Evolutionary conservation across 2,888 invertebrate genomes (phyloP), one percentile per base, ranked within the genome.

Genomic region (Meloe dianella): DNA sequence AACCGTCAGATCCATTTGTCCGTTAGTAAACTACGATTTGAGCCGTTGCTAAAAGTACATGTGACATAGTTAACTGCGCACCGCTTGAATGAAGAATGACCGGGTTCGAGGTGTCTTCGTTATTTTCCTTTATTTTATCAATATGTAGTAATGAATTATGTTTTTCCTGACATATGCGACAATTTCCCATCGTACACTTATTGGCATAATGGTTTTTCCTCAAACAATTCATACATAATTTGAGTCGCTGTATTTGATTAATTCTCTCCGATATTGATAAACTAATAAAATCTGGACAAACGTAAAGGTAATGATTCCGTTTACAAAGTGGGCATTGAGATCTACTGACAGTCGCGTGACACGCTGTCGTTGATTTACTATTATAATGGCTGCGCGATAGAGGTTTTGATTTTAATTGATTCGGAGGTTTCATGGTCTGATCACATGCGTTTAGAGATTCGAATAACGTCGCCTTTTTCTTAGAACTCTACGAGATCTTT

Each of bases 111-210:
- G 41, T n/a, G n/a, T 1, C 7, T 2, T 5, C n/a, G 17, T 8
- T 17, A 17, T 41, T n/a, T 41, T 17, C 41, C 5, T 17, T 41
- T 6, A 5, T 7, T 1, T 60, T 20, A 32, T 56, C 17, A n/a
- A 57, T 14, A 38, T 68, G 68, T 22, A 65, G 17, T 17, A 67
- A 29, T 10, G 66, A 59, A 56, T 72, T 71, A 35, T 67, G 67
- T 29, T 30, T 47, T 66, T 60, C 61, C 5, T 60, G 20, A 59
- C 71, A 72, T 20, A 60, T 47, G 57, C 57, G 60, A 58, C 69
- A 72, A 29, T 56, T 24, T 17, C 47, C n/a, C n/a, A 27, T 61
- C 9, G 12, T 6, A 32, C 65, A 65, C 32, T 56, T 54, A 32
- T 35, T 10, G 1, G 17, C 20, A n/a, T 6, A 9, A 32, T 61